Percentiles rank a stretch among this genome's conserved stretches.
Conservation (phyloP, 2,888 invertebrate genomes). For the Rhogogaster chlorosoma region DNA sequence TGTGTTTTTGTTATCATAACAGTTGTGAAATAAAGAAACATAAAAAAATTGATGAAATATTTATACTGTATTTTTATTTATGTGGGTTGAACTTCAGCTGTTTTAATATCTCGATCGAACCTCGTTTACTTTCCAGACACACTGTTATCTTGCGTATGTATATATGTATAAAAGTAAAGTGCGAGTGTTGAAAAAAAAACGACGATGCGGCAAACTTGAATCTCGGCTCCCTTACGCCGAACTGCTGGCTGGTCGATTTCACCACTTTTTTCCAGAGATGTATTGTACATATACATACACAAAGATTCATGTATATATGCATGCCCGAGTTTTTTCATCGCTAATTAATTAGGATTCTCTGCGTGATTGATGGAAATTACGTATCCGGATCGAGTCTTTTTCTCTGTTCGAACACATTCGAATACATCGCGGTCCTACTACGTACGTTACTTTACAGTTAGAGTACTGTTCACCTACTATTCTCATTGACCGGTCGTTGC, state of each 20-base stretch:
- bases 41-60: neutral
- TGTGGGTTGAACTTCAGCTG: neutral
- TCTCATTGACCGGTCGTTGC: slow-evolving; percentile 36
- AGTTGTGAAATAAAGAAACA: neutral
- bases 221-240: neutral
- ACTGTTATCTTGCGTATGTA: neutral
- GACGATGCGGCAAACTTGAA: neutral
- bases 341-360: neutral
- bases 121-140: neutral
- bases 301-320: neutral
- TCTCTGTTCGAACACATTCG: neutral
- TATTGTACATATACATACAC: neutral
- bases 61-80: neutral
- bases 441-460: slow-evolving; percentile 25
- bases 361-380: neutral
- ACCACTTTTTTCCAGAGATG: neutral
- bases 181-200: neutral
- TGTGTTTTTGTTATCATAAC: neutral
- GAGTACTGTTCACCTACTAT: slow-evolving; percentile 39
- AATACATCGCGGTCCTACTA: neutral
- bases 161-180: neutral
- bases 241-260: neutral
- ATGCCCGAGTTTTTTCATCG: neutral
- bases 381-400: neutral
- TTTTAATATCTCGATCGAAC: neutral